Evolutionary conservation across 2,797 vertebrate species (phyloP).

Genomic region (Acrossocheilus wenchowensis): DNA sequence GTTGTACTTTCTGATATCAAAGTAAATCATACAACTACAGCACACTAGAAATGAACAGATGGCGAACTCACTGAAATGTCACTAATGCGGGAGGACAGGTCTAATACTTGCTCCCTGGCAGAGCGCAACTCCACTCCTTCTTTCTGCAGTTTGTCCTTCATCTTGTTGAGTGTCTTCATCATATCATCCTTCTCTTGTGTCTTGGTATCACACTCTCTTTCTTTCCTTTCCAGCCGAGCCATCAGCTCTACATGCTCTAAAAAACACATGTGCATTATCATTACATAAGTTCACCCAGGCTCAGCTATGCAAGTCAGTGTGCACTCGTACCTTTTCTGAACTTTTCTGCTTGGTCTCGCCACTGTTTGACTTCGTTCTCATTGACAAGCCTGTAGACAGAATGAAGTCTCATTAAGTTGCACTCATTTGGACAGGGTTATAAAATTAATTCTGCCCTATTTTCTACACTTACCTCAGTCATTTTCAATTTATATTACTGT

Average conservation of each 20-base stretch:
- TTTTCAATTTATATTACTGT: background rate
- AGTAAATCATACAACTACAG: background rate
- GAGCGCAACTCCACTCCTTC: conserved; percentile 92
- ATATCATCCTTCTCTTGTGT: conserved; percentile 96
- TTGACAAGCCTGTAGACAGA: conserved; percentile 89
- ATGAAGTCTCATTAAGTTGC: background rate
- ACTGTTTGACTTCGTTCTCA: conserved; percentile 96
- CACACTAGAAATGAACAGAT: background rate
- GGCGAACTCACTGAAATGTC: conserved; percentile 85
- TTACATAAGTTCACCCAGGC: background rate
- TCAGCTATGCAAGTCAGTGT: background rate
- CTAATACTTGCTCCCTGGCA: conserved; percentile 89
- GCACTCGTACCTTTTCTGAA: conserved; percentile 90
- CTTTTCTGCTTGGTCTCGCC: conserved; percentile 95
- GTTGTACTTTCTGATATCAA: background rate
- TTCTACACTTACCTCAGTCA: conserved; percentile 22
- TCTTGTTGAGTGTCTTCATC: conserved; percentile 99
- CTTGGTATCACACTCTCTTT: conserved; percentile 94
- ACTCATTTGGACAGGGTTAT: background rate
- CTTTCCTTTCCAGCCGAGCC: conserved; percentile 90
- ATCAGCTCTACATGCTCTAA: conserved; percentile 89
- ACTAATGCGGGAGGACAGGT: conserved; percentile 86
- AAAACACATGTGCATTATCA: conserved; percentile 19
- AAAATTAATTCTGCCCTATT: background rate
- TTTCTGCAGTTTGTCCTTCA: conserved; percentile 97